Evolutionary conservation across 2,797 vertebrate species (phyloP), one percentile per base, ranked within the genome.

Genomic region (Cyprinella venusta): DNA sequence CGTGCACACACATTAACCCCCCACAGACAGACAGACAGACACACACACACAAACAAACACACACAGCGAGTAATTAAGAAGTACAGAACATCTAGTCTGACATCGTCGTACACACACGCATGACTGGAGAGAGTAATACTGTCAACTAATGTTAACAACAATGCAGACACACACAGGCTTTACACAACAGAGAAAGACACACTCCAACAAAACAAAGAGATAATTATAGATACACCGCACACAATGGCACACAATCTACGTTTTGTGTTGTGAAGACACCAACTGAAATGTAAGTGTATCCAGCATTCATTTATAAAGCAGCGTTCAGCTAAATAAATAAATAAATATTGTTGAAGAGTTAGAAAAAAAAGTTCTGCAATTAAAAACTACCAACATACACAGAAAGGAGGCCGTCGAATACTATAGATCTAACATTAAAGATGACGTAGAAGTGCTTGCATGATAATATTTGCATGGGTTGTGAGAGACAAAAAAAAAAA

Each of bases 121-220:
- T 87, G 86, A 88, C 76, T 83, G 87, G 84, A 87, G 69, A 88
- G 86, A 85, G 72, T 81, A 84, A 86, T 79, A 83, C 87, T 87
- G 86, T 88, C 87, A 84, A 54, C 76, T 83, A 83, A 79, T 84
- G 84, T 88, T 87, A 89, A 76, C 77, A 59, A 75, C 76, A 81
- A 67, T 75, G 64, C 61, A 79, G 70, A 79, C 13, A 54, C 61
- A 65, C 54, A 77, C 56, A 45, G 50, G 54, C 54, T 21, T 61
- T 16, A 68, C 80, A 72, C 71, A 61, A 69, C 75, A 69, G 61
- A 76, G 30, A 84, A 16, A 48, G 15, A 30, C 42, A 67, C 79
- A 82, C 64, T 56, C 42, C 18, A 24, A 45, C 24, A 80, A 67
- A 74, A 80, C 83, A 80, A 36, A 80, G 36, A 84, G 36, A 80